Percentiles rank a stretch among this genome's conserved stretches.
These are phyloP conservation scores for Sturmia bella DNA, from an alignment of 2,888 invertebrate species.

Conservation along the genomic window DNA sequence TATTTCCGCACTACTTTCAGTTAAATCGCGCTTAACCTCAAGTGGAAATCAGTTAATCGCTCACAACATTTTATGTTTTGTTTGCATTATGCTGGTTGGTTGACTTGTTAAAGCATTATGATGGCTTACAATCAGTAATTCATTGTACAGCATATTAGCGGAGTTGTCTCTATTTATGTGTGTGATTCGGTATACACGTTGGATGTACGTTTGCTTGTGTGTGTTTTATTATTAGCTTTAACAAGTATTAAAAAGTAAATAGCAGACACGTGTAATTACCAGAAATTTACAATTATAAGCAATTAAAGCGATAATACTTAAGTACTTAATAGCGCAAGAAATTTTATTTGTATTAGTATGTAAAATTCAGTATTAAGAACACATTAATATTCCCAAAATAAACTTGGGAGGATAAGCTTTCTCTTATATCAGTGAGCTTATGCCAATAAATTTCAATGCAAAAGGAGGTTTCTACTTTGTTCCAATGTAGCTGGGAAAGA, in stretches of 20 bases:
- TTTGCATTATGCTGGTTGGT: constrained; percentile 17
- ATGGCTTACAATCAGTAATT: constrained; percentile 53
- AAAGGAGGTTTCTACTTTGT: too few species aligned
- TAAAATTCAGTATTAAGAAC: too few species aligned
- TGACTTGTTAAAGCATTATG: constrained; percentile 26
- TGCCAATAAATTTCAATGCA: too few species aligned
- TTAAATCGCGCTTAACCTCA: constrained; percentile 49
- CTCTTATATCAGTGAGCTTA: too few species aligned
- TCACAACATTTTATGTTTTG: constrained; percentile 49
- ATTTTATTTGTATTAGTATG: neutral
- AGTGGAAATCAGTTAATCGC: constrained; percentile 61
- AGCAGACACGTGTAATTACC: constrained; percentile 52
- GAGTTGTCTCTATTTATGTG: neutral
- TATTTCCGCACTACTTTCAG: constrained; percentile 2
- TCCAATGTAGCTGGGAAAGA: too few species aligned
- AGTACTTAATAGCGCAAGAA: neutral
- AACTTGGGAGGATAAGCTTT: too few species aligned
- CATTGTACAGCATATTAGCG: neutral
- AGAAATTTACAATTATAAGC: constrained; percentile 53
- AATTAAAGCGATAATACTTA: constrained; percentile 44
- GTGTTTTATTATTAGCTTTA: neutral
- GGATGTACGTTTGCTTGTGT: neutral
- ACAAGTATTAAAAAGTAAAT: constrained; percentile 24
- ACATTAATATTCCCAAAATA: too few species aligned
- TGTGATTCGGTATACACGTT: neutral